Conservation (phyloP, 2,797 vertebrate species). For the Cuniculus paca region DNA sequence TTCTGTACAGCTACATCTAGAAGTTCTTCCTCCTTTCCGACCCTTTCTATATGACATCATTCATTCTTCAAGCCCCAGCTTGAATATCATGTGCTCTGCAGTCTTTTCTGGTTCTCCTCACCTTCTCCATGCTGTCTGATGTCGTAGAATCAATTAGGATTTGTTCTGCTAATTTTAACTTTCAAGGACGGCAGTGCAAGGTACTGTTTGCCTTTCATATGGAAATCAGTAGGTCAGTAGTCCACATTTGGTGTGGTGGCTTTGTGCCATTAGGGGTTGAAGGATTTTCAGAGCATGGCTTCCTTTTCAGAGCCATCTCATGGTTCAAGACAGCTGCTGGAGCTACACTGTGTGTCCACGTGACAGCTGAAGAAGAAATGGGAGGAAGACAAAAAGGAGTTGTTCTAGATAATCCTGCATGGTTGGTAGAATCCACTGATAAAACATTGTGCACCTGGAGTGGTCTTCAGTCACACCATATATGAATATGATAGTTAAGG, state of each 20-base stretch:
- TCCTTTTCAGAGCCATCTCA: not conserved
- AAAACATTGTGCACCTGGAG: not conserved
- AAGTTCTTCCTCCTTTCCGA: not conserved
- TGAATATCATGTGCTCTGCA: not conserved
- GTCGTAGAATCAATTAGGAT: slow-evolving; percentile 62
- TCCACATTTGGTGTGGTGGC: not conserved
- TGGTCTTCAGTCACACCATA: slow-evolving; percentile 84
- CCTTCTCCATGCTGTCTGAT: not conserved
- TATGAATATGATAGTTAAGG: slow-evolving; percentile 89
- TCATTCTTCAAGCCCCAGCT: not conserved
- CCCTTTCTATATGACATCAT: not conserved
- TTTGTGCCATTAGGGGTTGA: not conserved
- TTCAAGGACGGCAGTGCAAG: not conserved
- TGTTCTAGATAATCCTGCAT: slow-evolving; percentile 14
- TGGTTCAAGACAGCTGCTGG: not conserved
- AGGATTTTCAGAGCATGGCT: not conserved
- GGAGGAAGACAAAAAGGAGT: not conserved
- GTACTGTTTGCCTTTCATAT: not conserved
- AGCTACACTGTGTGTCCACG: not conserved
- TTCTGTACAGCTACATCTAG: not conserved
- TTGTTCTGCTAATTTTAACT: slow-evolving; percentile 64
- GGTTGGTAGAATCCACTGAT: not conserved
- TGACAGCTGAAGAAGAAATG: not conserved
- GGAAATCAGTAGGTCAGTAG: slow-evolving; percentile 7
- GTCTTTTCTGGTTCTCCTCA: not conserved